A percentile compares a stretch with the other conserved stretches of the same genome.
These are phyloP conservation scores for Heliconius ismenius DNA, from an alignment of 2,888 invertebrate genomes.

Conservation along the genomic window DNA sequence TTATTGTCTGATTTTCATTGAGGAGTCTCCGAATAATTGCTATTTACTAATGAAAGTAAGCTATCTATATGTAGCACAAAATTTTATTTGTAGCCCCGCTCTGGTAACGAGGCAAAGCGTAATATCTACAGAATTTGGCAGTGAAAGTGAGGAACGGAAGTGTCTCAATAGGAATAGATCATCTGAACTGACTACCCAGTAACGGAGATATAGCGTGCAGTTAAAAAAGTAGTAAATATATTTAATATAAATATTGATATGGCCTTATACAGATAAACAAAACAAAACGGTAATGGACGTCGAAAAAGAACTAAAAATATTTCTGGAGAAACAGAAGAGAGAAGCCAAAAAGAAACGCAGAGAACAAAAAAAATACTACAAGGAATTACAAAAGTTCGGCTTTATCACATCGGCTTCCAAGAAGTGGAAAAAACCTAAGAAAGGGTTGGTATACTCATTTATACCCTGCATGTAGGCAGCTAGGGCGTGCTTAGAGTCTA, in stretches of 20 bases:
- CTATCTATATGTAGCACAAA: too few relatives aligned
- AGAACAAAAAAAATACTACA: constrained; percentile 22
- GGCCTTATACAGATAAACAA: not conserved
- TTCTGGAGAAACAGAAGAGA: constrained; percentile 12
- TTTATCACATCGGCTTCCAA: not conserved
- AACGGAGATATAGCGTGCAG: too few relatives aligned
- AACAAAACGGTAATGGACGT: constrained; percentile 1
- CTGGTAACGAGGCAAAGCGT: too few relatives aligned
- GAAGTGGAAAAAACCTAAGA: constrained; percentile 26
- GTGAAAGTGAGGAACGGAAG: too few relatives aligned
- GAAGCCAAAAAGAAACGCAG: constrained; percentile 27
- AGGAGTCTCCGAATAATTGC: too few relatives aligned
- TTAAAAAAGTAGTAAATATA: not conserved
- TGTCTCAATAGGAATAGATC: too few relatives aligned
- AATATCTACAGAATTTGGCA: too few relatives aligned
- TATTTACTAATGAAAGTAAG: too few relatives aligned
- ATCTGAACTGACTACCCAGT: too few relatives aligned
- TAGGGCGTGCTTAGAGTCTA: too few relatives aligned
- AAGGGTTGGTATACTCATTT: constrained; percentile 16
- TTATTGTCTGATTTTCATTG: too few relatives aligned
- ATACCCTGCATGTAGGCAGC: not conserved
- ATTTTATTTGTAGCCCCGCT: too few relatives aligned
- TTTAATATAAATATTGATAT: not conserved
- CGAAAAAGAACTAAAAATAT: not conserved
- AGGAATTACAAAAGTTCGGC: constrained; percentile 25